Evolutionary conservation across 2,113 vertebrate species (phyloP), one percentile per base, ranked within the genome.

Genomic region (Pachypanchax playfairii): DNA sequence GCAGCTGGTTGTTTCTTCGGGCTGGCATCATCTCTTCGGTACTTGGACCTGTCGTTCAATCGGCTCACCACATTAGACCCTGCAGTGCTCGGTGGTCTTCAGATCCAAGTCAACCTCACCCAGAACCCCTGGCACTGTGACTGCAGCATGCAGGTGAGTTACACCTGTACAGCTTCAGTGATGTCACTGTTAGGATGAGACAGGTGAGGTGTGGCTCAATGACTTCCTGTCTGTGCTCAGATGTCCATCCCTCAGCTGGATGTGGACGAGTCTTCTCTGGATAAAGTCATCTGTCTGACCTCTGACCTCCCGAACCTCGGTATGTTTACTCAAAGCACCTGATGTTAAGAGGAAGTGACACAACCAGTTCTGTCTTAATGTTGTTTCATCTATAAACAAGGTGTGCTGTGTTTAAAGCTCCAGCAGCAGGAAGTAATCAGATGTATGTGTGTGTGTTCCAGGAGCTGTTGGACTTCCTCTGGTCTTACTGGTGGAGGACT

Each of bases 71-170:
- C 76, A 0, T 71, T 96, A 21, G 93, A 96, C 33, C 87, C 92
- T 43, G 89, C 90, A 0, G 53, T 88, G 55, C 91, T 96, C 0
- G 52, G 71, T 29, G 87, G 86, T 48, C 71, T 96, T 61, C 90
- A 90, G 43, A 89, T 92, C 54, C 89, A 88, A 52, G 91, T 92
- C 77, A 95, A 94, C 82, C 91, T 96, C 20, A 94, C 92, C 1
- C 79, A 91, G 82, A 96, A 96, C 78, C 95, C 92, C 0, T 96
- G 94, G 94, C 90, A 76, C 79, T 96, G 95, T 0, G 93, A 96
- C 89, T 96, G 95, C 24, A 87, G 87, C 50, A 92, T 95, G 74
- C 94, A 95, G 88, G 92, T 73, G 41, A 43, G 62, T 24, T 18
- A 3, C 18, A 22, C 44, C 22, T 48, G 43, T 24, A 5, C 22